These are phyloP conservation scores for Drosophila mayri DNA, from an alignment of 1,140 invertebrate genomes.

Conservation along the genomic window DNA sequence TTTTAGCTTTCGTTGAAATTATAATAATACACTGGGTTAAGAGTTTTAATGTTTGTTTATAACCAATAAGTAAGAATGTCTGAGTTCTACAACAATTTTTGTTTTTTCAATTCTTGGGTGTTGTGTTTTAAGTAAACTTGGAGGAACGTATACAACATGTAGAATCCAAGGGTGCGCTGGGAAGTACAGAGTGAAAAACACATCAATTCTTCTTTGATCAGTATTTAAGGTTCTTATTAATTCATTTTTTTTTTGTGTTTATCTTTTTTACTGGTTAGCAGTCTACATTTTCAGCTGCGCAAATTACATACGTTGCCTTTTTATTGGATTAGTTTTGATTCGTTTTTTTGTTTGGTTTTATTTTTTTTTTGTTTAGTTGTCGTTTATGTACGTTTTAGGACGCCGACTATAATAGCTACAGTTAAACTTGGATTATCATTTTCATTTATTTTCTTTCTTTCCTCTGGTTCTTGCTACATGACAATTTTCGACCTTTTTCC, in stretches of 20 bases:
- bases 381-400: slow-evolving; percentile 48
- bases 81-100: slow-evolving; percentile 15
- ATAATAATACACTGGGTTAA: slow-evolving; percentile 62
- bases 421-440: slow-evolving; percentile 53
- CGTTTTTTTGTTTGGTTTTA: slow-evolving; percentile 20
- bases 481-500: slow-evolving; percentile 23
- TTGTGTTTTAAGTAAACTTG: slow-evolving; percentile 43
- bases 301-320: slow-evolving; percentile 30
- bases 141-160: slow-evolving; percentile 64
- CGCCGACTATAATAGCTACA: slow-evolving; percentile 61
- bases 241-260: neutral
- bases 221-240: slow-evolving; percentile 42
- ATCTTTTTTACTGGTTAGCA: slow-evolving; percentile 24
- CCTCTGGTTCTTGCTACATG: slow-evolving; percentile 22
- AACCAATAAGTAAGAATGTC: slow-evolving; percentile 22
- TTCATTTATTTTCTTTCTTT: slow-evolving; percentile 16
- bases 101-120: slow-evolving; percentile 18
- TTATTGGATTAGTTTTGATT: slow-evolving; percentile 61
- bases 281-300: slow-evolving; percentile 41
- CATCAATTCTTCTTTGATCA: slow-evolving; percentile 48
- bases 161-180: slow-evolving; percentile 29
- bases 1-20: slow-evolving; percentile 12
- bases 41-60: slow-evolving; percentile 17
- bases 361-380: slow-evolving; percentile 24
- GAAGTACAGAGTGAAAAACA: slow-evolving; percentile 51